Evolutionary conservation across 2,888 invertebrate genomes (phyloP).

Genomic region (Hyalella azteca): DNA sequence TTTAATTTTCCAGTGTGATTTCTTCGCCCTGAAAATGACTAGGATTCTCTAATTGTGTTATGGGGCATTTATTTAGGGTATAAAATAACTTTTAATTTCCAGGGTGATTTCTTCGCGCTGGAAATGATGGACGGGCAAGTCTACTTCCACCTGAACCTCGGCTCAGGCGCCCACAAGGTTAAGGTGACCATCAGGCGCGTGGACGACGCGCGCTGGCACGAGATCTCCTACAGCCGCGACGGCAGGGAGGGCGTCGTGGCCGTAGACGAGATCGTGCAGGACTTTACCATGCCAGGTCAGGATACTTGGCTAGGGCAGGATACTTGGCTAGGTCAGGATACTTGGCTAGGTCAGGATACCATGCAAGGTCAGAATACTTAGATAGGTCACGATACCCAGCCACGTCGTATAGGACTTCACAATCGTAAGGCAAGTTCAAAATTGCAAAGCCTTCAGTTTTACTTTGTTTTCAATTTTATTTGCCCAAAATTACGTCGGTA

Average conservation of each 20-base stretch:
- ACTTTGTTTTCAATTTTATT: no score
- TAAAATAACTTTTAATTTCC: no score
- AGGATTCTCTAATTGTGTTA: no score
- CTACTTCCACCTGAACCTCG: conserved; percentile 88
- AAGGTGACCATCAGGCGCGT: conserved; percentile 77
- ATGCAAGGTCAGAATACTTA: background rate
- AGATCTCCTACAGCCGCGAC: conserved; percentile 80
- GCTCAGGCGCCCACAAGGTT: conserved; percentile 86
- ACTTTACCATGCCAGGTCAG: conserved; percentile 83
- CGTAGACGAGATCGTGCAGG: conserved; percentile 87
- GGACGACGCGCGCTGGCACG: conserved; percentile 93
- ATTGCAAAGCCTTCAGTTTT: no score
- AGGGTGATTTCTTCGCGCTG: conserved; percentile 91
- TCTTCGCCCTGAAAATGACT: no score
- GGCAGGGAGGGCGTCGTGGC: conserved; percentile 84
- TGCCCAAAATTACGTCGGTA: no score
- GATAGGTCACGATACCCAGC: no score
- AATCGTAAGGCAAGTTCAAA: no score
- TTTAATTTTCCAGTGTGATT: no score
- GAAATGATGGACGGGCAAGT: conserved; percentile 93
- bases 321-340: background rate
- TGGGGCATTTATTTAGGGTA: no score
- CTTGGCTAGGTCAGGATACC: background rate
- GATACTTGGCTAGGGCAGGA: background rate
- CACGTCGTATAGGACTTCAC: no score